Evolutionary conservation across 2,888 invertebrate species (phyloP).

Genomic region (Lasioglossum lativentre): DNA sequence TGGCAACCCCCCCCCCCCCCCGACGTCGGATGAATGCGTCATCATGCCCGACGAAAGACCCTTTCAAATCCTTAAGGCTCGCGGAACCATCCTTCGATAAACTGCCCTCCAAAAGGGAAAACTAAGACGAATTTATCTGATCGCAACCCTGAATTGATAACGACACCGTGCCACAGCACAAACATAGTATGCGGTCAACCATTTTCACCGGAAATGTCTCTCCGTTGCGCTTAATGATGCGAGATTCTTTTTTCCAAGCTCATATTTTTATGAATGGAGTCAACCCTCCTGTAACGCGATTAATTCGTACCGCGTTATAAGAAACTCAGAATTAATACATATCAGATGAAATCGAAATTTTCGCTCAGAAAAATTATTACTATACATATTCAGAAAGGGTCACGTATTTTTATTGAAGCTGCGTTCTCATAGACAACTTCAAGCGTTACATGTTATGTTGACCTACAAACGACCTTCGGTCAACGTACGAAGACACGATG

Average conservation of each 20-base stretch:
- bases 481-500: too few relatives aligned
- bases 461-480: too few relatives aligned
- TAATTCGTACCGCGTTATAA: too few relatives aligned
- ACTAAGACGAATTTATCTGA: slow-evolving; percentile 9
- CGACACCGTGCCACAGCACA: neutral
- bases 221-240: too few relatives aligned
- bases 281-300: too few relatives aligned
- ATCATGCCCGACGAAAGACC: neutral
- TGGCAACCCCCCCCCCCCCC: neutral
- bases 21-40: neutral
- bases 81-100: neutral
- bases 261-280: neutral
- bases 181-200: neutral
- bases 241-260: neutral
- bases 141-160: neutral
- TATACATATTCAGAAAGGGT: too few relatives aligned
- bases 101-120: neutral
- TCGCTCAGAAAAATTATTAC: too few relatives aligned
- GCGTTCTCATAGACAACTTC: too few relatives aligned
- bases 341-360: too few relatives aligned
- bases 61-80: neutral
- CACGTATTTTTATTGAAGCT: too few relatives aligned
- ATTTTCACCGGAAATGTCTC: neutral
- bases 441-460: too few relatives aligned
- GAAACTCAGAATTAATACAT: too few relatives aligned